A percentile compares a stretch with the other conserved stretches of the same genome.
phyloP scores from a whole-genome alignment of 2,113 vertebrate species.

The Apteryx owenii region DNA sequence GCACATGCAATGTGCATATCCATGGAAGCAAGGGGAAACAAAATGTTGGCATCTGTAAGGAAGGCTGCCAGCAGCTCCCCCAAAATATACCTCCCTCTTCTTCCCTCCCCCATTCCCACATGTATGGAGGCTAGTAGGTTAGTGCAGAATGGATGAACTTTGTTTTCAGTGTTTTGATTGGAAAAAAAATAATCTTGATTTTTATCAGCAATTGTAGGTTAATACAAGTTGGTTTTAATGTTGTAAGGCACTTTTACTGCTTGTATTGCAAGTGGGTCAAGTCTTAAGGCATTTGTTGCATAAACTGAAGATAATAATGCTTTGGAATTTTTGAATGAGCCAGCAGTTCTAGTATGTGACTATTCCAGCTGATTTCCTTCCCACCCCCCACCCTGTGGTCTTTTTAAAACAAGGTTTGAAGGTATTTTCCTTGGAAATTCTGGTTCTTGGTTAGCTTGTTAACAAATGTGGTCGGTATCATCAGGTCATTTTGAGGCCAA shows the following conservation, averaged over 20 bases:
- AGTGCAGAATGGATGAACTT: slow-evolving; percentile 68
- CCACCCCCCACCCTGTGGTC: neutral
- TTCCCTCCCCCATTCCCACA: slow-evolving; percentile 28
- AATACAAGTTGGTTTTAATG: slow-evolving; percentile 22
- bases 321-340: slow-evolving; percentile 69
- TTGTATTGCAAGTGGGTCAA: slow-evolving; percentile 41
- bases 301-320: slow-evolving; percentile 64
- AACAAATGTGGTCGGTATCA: neutral
- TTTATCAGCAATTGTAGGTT: slow-evolving; percentile 58
- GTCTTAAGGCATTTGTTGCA: slow-evolving; percentile 77
- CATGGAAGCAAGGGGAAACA: slow-evolving; percentile 33
- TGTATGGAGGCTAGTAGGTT: slow-evolving; percentile 47
- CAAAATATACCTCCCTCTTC: slow-evolving; percentile 55
- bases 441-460: slow-evolving; percentile 6
- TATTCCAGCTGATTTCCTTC: slow-evolving; percentile 5
- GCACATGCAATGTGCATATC: neutral
- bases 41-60: slow-evolving; percentile 66
- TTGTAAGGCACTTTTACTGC: slow-evolving; percentile 82
- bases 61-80: slow-evolving; percentile 93
- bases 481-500: neutral
- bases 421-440: neutral
- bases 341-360: slow-evolving; percentile 22
- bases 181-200: neutral
- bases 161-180: slow-evolving; percentile 6
- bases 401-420: neutral